phyloP scores from a whole-genome alignment of 2,797 vertebrate genomes.

The Smutsia gigantea region DNA sequence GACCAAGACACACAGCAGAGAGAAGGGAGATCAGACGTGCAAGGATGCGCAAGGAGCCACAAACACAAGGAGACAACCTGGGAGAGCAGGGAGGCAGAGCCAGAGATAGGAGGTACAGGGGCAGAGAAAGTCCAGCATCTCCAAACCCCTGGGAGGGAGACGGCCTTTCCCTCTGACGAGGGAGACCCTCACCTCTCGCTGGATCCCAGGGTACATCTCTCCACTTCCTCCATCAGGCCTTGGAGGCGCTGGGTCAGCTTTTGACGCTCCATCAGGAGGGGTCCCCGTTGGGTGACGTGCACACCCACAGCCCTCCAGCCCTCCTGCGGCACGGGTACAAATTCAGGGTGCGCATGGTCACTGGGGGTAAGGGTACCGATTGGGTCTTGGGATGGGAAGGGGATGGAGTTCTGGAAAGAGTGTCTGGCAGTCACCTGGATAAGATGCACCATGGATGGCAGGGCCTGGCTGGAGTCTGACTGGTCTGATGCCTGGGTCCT shows the following conservation, averaged over 20 bases:
- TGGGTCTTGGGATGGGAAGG: background rate
- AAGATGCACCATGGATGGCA: conserved; percentile 64
- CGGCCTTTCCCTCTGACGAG: background rate
- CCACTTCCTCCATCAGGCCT: conserved; percentile 40
- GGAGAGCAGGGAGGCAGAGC: background rate
- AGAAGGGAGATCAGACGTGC: background rate
- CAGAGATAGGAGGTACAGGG: background rate
- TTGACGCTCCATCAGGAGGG: conserved; percentile 70
- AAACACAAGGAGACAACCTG: background rate
- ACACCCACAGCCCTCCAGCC: conserved; percentile 68
- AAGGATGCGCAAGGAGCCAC: background rate
- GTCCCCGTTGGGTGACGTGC: conserved; percentile 48
- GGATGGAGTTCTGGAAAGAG: background rate
- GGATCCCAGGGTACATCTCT: conserved; percentile 14
- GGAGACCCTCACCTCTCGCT: conserved; percentile 62
- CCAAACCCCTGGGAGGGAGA: background rate
- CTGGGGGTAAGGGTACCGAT: background rate
- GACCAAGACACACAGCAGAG: background rate
- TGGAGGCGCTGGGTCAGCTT: conserved; percentile 59
- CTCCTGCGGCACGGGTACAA: conserved; percentile 55
- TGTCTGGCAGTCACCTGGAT: conserved; percentile 72
- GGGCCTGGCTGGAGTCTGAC: conserved; percentile 11
- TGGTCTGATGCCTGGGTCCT: conserved; percentile 38
- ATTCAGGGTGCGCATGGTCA: background rate
- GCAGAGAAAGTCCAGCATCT: background rate